These are phyloP conservation scores for Dendrophyllia cribrosa DNA, from an alignment of 64 coral and sea anemone species.

Conservation along the genomic window DNA sequence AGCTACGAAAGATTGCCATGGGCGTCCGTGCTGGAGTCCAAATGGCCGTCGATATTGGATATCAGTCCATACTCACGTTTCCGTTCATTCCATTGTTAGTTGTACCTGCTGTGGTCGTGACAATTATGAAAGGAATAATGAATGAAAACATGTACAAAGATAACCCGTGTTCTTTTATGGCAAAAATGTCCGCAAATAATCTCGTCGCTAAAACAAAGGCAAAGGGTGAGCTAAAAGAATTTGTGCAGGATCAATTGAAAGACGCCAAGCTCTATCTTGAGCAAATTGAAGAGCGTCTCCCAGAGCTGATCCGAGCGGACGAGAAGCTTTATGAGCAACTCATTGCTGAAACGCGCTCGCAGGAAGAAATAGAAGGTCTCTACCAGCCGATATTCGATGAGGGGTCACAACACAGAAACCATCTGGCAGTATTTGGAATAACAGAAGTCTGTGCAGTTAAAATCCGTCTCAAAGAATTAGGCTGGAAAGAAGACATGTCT, in stretches of 20 bases:
- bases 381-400: neutral
- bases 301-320: neutral
- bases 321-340: neutral
- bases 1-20: too few relatives aligned
- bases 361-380: neutral
- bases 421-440: neutral
- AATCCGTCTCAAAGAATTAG: neutral
- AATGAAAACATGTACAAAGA: too few relatives aligned
- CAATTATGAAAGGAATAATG: too few relatives aligned
- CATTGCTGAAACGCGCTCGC: neutral
- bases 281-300: neutral
- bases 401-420: neutral
- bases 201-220: neutral
- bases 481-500: neutral
- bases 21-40: too few relatives aligned
- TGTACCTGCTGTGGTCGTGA: too few relatives aligned
- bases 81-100: too few relatives aligned
- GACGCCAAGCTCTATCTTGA: neutral
- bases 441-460: neutral
- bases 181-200: neutral
- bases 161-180: neutral
- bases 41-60: too few relatives aligned
- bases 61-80: too few relatives aligned
- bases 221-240: neutral
- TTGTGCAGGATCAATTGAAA: neutral